phyloP scores from a whole-genome alignment of 1,140 invertebrate genomes.

The Mycetomoellerius zeteki region DNA sequence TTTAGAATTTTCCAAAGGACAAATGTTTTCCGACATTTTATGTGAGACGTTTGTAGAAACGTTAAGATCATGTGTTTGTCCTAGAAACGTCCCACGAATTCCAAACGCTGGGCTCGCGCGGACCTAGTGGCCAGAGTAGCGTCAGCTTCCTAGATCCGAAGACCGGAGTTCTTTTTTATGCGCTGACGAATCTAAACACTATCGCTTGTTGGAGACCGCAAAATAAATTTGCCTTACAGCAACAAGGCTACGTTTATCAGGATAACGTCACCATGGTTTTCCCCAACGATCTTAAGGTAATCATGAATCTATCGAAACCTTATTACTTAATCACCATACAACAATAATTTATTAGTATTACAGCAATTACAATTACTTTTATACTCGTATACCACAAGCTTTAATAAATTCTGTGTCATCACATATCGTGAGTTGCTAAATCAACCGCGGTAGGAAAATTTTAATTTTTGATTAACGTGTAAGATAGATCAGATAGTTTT shows the following conservation, averaged over 20 bases:
- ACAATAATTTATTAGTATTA: background rate
- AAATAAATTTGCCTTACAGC: conserved; percentile 89
- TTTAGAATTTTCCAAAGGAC: background rate
- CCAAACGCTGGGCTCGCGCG: conserved; percentile 90
- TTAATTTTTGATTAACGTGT: background rate
- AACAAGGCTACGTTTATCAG: conserved; percentile 91
- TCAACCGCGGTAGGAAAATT: background rate
- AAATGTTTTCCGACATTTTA: background rate
- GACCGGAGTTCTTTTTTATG: conserved; percentile 92
- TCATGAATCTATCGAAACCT: background rate
- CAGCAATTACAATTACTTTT: background rate
- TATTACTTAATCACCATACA: background rate
- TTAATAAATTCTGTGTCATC: background rate
- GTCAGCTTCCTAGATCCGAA: conserved; percentile 91
- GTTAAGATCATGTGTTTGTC: background rate
- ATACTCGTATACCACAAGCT: background rate
- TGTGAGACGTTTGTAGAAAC: background rate
- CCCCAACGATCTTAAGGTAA: conserved; percentile 92
- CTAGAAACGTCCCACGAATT: conserved; percentile 89
- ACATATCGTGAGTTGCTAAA: background rate
- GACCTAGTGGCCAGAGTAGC: conserved; percentile 91
- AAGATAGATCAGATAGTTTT: background rate
- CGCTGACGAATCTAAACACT: conserved; percentile 91
- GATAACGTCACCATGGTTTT: conserved; percentile 92
- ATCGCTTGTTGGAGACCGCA: conserved; percentile 93